A percentile compares a stretch with the other conserved stretches of the same genome.
phyloP scores from a whole-genome alignment of 2,113 vertebrate species.

The Poicephalus gulielmi region DNA sequence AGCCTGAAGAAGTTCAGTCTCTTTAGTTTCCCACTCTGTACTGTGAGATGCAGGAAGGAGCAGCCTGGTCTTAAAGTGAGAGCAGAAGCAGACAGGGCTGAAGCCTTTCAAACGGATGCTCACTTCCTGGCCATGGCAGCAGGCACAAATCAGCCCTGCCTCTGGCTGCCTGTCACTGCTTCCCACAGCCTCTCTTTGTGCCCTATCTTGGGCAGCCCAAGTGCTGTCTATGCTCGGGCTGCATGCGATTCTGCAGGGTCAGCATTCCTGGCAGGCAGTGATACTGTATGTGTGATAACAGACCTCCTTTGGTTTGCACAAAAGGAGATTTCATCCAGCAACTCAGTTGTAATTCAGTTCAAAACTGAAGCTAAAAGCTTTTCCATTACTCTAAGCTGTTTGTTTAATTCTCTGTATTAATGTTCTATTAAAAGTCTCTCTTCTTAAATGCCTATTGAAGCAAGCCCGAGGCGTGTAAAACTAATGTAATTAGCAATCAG shows the following conservation, averaged over 20 bases:
- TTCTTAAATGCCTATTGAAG: slow-evolving; percentile 67
- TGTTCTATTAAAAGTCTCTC: slow-evolving; percentile 46
- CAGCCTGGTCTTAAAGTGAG: neutral
- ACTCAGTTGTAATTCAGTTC: neutral
- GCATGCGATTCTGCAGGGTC: neutral
- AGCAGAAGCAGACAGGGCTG: neutral
- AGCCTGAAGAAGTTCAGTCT: neutral
- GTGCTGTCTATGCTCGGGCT: fast-evolving
- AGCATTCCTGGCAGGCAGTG: neutral
- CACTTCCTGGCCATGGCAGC: neutral
- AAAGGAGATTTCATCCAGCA: slow-evolving; percentile 13
- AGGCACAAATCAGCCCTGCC: neutral
- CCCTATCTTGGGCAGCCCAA: neutral
- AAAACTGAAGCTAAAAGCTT: slow-evolving; percentile 36
- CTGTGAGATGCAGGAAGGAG: neutral
- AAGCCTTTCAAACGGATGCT: neutral
- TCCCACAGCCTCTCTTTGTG: neutral
- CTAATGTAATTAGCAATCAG: slow-evolving; percentile 30
- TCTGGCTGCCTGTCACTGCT: neutral
- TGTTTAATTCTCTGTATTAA: slow-evolving; percentile 64
- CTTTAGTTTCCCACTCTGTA: neutral
- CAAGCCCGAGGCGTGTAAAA: slow-evolving; percentile 36
- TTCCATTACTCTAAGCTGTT: slow-evolving; percentile 58
- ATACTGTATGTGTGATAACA: neutral
- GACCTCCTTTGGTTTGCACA: neutral